Evolutionary conservation across 2,888 invertebrate genomes (phyloP).

Genomic region (Bellardia bayeri): DNA sequence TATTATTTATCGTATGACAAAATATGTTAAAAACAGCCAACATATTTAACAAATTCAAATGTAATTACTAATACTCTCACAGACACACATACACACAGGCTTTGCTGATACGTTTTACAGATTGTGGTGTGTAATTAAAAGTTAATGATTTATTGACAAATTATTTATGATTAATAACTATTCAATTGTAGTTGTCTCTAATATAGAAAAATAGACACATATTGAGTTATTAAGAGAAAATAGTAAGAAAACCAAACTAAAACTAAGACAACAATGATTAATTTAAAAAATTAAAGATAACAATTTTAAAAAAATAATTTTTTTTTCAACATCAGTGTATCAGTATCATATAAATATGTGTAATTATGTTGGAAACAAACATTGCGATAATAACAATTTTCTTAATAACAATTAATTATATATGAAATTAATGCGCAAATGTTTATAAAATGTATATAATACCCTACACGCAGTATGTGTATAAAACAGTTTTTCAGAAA

Average conservation of each 20-base stretch:
- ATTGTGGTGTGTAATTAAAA: conserved; percentile 50
- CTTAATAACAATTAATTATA: not conserved
- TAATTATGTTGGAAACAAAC: not conserved
- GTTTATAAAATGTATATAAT: no score
- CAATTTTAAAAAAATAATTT: not conserved
- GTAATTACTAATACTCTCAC: not conserved
- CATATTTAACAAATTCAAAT: conserved; percentile 36
- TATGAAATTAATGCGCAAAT: not conserved
- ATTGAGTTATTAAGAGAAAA: conserved; percentile 16
- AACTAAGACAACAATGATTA: conserved; percentile 28
- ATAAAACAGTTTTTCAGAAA: no score
- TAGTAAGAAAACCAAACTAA: not conserved
- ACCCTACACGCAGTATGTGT: no score
- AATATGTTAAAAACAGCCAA: conserved; percentile 15
- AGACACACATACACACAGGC: not conserved
- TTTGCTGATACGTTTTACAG: conserved; percentile 42
- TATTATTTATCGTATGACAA: conserved; percentile 53
- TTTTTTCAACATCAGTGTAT: not conserved
- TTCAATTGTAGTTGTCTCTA: conserved; percentile 15
- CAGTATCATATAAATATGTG: not conserved
- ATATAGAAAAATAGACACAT: conserved; percentile 10
- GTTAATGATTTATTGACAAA: conserved; percentile 70
- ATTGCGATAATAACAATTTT: not conserved
- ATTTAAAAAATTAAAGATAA: conserved; percentile 8
- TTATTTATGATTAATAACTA: conserved; percentile 66